These are phyloP conservation scores for Sebastes flavidus DNA, from an alignment of 2,797 vertebrate genomes.

Conservation along the genomic window DNA sequence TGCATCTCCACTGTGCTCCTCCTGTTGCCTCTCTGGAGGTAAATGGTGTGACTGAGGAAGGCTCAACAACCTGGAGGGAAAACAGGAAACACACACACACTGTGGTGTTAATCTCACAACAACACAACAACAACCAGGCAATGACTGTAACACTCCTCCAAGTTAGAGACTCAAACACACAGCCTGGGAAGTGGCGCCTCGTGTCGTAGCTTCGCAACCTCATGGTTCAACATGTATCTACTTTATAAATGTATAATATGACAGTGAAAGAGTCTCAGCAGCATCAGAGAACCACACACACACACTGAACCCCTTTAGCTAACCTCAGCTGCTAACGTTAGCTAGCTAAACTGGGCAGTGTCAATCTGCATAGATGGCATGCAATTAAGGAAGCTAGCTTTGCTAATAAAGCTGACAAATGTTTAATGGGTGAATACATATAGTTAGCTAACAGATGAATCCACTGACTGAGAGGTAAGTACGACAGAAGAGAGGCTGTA, in stretches of 20 bases:
- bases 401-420: neutral
- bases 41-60: constrained; percentile 44
- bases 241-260: neutral
- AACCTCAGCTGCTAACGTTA: constrained; percentile 69
- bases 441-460: constrained; percentile 22
- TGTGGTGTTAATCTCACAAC: constrained; percentile 8
- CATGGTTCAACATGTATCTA: neutral
- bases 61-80: constrained; percentile 63
- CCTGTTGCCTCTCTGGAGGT: constrained; percentile 37
- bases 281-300: constrained; percentile 42
- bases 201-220: neutral
- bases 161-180: constrained; percentile 26
- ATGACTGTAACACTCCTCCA: neutral
- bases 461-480: constrained; percentile 12
- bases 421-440: neutral
- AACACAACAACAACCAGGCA: constrained; percentile 24
- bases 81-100: constrained; percentile 42
- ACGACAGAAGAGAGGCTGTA: constrained; percentile 24
- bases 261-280: constrained; percentile 28
- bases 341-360: constrained; percentile 62
- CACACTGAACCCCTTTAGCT: constrained; percentile 35
- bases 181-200: neutral
- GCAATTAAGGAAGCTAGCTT: constrained; percentile 38
- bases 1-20: constrained; percentile 84
- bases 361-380: constrained; percentile 41